Base-by-base conservation (phyloP, 2,888 invertebrate genomes). In the Lutraria lutraria region DNA sequence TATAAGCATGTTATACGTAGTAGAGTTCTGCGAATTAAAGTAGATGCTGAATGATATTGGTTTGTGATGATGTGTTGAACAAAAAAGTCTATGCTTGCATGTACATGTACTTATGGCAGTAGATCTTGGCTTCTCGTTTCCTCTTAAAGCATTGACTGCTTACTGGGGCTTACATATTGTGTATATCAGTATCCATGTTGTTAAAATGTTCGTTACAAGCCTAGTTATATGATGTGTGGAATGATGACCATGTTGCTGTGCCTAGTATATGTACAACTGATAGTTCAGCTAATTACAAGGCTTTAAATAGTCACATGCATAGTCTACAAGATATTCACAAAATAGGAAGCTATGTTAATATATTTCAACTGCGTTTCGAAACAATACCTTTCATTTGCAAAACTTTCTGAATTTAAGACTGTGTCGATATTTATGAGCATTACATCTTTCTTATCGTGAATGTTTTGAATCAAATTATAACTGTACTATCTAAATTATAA, bases 1-100 rank as follows among this genome's bases (percentile, higher is more conserved):
- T 34, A 76, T 31, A 34, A 8, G 76, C 76, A 76, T 76, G 76
- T 76, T 76, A 19, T 76, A 76, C 19, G 76, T 76, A 76, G 76
- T 76, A 76, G 76, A 19, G 34, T 31, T 76, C 63, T 25, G 63
- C 63, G 63, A 10, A 25, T 31, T 0, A 13, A 34, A 2, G 6
- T 34, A 34, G 31, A 25, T 34, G 1, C 76, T 19, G 29, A 31
- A 76, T 34, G 31, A 76, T 0, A 6, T 31, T 16, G 72, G 31
- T 31, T 72, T 76, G 76, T 76, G 13, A 15, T 76, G 25, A 34
- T 76, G 34, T 31, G 34, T 16, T 76, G 29, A 76, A 13, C 43
- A 43, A 25, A 31, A 0, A 34, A 76, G 6, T 31, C 34, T 76
- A 19, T 16, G 76, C 76, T 76, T 76, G 76, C 76, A 76, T 76